Conservation (phyloP, 2,113 vertebrate genomes). For the Actinemys pallida region DNA sequence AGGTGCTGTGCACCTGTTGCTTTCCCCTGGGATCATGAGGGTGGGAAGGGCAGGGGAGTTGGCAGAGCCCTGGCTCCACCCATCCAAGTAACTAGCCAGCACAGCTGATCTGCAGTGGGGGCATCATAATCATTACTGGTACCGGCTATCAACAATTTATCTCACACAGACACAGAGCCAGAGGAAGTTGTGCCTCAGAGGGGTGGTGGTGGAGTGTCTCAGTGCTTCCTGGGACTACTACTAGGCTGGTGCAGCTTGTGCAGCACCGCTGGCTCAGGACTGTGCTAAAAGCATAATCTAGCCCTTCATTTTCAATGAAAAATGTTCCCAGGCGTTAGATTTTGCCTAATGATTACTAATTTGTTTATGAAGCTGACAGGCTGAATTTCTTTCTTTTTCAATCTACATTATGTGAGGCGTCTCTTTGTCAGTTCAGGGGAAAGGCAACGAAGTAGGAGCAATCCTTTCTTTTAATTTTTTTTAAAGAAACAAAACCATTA, state of each 20-base stretch:
- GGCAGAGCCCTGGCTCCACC: background rate
- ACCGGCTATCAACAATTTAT: background rate
- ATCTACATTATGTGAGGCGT: background rate
- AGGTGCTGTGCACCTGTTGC: accelerated
- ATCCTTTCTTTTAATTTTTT: constrained; percentile 5
- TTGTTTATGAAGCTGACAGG: constrained; percentile 13
- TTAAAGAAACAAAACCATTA: background rate
- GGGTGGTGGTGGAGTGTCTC: background rate
- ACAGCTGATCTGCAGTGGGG: background rate
- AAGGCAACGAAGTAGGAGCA: background rate
- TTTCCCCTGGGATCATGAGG: background rate
- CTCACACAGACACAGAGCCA: accelerated
- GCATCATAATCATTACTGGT: background rate
- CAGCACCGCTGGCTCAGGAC: background rate
- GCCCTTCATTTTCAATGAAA: background rate
- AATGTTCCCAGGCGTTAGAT: accelerated
- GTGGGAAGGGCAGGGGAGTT: background rate
- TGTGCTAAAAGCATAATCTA: background rate
- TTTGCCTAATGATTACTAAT: constrained; percentile 33
- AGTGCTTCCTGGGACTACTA: accelerated
- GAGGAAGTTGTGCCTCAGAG: accelerated
- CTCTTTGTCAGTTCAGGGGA: background rate
- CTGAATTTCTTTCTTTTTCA: constrained; percentile 14
- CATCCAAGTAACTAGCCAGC: accelerated
- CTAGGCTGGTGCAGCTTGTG: accelerated